Evolutionary conservation across 2,113 vertebrate genomes (phyloP).

Genomic region (Opisthocomus hoazin): DNA sequence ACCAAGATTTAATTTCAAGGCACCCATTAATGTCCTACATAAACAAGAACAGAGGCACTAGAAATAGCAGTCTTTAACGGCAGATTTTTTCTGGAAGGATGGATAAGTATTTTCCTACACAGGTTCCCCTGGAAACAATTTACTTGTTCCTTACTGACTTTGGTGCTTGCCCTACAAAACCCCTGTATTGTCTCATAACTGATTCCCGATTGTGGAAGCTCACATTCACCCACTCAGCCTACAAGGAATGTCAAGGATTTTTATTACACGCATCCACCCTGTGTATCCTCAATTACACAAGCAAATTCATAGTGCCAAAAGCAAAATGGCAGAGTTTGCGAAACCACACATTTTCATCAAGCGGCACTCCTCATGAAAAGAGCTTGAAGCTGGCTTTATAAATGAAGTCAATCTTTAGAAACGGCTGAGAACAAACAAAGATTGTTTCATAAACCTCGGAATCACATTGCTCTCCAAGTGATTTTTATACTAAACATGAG

Average conservation of each 20-base stretch:
- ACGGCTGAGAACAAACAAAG: not conserved
- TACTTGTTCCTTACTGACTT: not conserved
- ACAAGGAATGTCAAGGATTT: not conserved
- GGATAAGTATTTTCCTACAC: not conserved
- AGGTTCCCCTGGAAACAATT: not conserved
- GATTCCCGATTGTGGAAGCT: not conserved
- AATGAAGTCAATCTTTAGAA: not conserved
- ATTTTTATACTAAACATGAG: not conserved
- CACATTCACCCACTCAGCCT: not conserved
- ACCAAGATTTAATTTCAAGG: constrained; percentile 89
- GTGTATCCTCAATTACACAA: not conserved
- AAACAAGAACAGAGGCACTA: not conserved
- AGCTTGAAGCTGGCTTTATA: not conserved
- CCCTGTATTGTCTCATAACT: not conserved
- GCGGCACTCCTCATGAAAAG: not conserved
- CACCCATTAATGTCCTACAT: constrained; percentile 90
- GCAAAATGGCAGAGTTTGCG: not conserved
- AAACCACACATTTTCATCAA: not conserved
- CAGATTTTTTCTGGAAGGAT: not conserved
- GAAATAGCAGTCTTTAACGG: not conserved
- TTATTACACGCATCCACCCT: not conserved
- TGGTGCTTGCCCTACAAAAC: not conserved
- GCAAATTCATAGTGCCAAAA: not conserved
- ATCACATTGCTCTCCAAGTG: not conserved
- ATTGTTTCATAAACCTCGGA: not conserved